phyloP scores from a whole-genome alignment of 37 sponge, comb jelly and placozoan genomes.

The Cliona cf. orientalis region DNA sequence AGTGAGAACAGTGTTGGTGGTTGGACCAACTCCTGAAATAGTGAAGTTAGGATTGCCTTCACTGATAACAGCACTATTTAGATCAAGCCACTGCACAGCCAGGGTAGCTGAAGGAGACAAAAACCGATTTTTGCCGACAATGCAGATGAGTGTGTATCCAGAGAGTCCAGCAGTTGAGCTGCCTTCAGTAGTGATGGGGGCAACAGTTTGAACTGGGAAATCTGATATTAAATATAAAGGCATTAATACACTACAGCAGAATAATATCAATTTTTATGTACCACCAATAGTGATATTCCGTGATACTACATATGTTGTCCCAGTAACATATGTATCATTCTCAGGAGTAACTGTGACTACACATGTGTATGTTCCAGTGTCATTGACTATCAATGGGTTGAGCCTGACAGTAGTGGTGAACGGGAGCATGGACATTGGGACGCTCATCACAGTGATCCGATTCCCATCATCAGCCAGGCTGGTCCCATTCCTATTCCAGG shows the following conservation, averaged over 20 bases:
- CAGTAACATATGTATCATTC: not conserved
- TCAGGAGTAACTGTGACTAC: not conserved
- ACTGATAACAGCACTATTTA: not conserved
- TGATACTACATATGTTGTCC: not conserved
- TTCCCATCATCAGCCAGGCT: not conserved
- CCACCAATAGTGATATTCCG: not conserved
- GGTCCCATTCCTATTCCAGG: conserved; percentile 3
- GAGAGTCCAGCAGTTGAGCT: conserved; percentile 5
- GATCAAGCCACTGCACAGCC: conserved; percentile 1
- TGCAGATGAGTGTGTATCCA: not conserved
- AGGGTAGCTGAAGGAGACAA: not conserved
- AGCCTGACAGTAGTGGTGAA: not conserved
- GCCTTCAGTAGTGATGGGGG: not conserved
- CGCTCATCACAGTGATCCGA: not conserved
- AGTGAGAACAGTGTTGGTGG: not conserved
- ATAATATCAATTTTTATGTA: too few relatives aligned
- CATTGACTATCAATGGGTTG: not conserved
- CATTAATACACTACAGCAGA: too few relatives aligned
- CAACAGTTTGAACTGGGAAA: not conserved
- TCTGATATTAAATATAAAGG: too few relatives aligned
- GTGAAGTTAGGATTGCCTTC: too few relatives aligned
- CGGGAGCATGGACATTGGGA: not conserved
- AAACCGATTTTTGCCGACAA: not conserved
- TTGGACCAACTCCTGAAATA: not conserved
- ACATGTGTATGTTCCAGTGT: not conserved